Percentiles rank a stretch among this genome's conserved stretches.
These are phyloP conservation scores for Lypha dubia DNA, from an alignment of 2,888 invertebrate species.

Conservation along the genomic window DNA sequence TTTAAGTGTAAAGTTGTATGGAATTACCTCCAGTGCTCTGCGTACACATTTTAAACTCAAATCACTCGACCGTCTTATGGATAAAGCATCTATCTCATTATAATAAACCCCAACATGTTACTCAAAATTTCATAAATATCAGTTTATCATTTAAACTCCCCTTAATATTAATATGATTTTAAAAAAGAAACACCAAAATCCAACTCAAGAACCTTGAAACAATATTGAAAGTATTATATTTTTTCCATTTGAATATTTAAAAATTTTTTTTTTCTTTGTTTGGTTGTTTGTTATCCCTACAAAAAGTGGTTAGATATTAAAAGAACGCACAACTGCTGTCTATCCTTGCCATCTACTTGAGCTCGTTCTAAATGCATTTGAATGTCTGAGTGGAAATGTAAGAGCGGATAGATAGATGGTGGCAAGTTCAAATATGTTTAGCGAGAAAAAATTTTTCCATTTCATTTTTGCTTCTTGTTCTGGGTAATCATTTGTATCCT, in stretches of 20 bases:
- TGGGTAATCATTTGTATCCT: slow-evolving; percentile 6
- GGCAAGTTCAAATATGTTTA: slow-evolving; percentile 2
- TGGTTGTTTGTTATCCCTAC: neutral
- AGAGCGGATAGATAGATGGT: neutral
- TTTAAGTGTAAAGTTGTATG: no score
- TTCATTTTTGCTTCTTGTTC: neutral
- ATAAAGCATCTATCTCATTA: no score
- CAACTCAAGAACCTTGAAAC: slow-evolving; percentile 30
- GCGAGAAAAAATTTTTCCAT: slow-evolving; percentile 30
- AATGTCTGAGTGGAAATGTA: slow-evolving; percentile 26
- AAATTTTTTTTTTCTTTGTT: neutral
- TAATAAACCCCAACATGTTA: no score
- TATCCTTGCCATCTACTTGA: slow-evolving; percentile 1
- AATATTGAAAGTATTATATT: slow-evolving; percentile 35
- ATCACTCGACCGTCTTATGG: no score
- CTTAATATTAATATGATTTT: neutral
- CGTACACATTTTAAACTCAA: no score
- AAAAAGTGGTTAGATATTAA: slow-evolving; percentile 20
- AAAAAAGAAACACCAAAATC: neutral
- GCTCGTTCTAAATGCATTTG: slow-evolving; percentile 13
- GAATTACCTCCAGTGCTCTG: no score
- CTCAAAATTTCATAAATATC: no score
- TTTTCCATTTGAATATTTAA: slow-evolving; percentile 14
- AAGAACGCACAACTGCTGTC: slow-evolving; percentile 29
- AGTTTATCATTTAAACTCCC: neutral